Conservation (phyloP, 2,797 vertebrate species). For the Rhinoraja longicauda region DNA sequence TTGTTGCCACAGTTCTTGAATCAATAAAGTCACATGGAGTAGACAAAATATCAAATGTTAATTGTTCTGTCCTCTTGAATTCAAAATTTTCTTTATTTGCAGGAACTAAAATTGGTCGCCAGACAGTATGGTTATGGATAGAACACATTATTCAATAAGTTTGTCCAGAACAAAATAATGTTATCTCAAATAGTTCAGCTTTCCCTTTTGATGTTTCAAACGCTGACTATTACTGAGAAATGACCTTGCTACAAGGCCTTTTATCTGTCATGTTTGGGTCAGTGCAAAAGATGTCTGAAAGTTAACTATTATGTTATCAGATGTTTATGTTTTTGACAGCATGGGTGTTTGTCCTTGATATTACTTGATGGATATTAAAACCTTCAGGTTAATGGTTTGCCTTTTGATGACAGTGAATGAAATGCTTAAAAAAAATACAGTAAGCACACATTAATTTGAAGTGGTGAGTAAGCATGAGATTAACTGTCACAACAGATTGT, state of each 20-base stretch:
- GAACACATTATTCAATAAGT: neutral
- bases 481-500: slow-evolving; percentile 52
- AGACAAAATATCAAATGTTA: neutral
- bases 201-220: slow-evolving; percentile 6
- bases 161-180: neutral
- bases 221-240: neutral
- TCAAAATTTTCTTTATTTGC: neutral
- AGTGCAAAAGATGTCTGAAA: neutral
- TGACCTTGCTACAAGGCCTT: slow-evolving; percentile 42
- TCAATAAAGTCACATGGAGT: neutral
- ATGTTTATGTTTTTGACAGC: slow-evolving; percentile 49
- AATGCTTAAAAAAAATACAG: slow-evolving; percentile 34
- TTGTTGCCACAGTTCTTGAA: neutral
- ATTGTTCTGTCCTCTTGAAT: neutral
- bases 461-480: slow-evolving; percentile 42
- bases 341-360: slow-evolving; percentile 51
- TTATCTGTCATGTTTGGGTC: slow-evolving; percentile 41
- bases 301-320: slow-evolving; percentile 39
- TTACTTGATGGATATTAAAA: slow-evolving; percentile 56
- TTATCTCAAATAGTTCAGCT: neutral
- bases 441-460: slow-evolving; percentile 37
- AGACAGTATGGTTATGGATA: neutral
- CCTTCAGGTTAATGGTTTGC: slow-evolving; percentile 53
- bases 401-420: slow-evolving; percentile 51
- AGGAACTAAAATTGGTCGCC: neutral